These are phyloP conservation scores for Heliothis peltigera DNA, from an alignment of 2,888 invertebrate genomes.

Conservation along the genomic window DNA sequence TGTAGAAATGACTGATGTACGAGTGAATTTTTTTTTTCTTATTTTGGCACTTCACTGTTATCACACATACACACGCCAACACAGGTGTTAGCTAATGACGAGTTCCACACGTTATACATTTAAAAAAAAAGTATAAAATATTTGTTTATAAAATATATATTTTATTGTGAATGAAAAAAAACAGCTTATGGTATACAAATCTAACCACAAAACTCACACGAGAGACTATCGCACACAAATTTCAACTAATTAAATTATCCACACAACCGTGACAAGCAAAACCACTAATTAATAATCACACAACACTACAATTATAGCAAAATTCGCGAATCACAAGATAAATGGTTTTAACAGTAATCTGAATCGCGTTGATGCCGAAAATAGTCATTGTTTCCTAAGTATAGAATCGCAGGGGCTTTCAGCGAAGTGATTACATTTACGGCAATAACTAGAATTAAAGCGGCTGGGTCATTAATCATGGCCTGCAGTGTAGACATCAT, in stretches of 20 bases:
- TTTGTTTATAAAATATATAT: too few relatives aligned
- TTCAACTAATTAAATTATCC: conserved; percentile 42
- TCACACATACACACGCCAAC: too few relatives aligned
- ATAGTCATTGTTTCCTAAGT: conserved; percentile 64
- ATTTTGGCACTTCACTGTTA: too few relatives aligned
- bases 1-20: too few relatives aligned
- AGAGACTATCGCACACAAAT: conserved; percentile 6
- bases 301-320: conserved; percentile 53
- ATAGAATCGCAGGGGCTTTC: conserved; percentile 58
- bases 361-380: conserved; percentile 51
- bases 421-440: conserved; percentile 75
- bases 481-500: conserved; percentile 68
- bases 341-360: conserved; percentile 61
- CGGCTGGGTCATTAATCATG: conserved; percentile 75
- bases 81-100: too few relatives aligned
- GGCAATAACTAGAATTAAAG: conserved; percentile 80
- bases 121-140: too few relatives aligned
- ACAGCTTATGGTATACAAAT: too few relatives aligned
- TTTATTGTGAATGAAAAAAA: too few relatives aligned
- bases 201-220: conserved; percentile 1
- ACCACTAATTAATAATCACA: conserved; percentile 47
- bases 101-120: too few relatives aligned
- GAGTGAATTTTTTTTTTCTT: too few relatives aligned
- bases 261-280: conserved; percentile 31
- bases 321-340: conserved; percentile 70